These are phyloP conservation scores for Sanderia malayensis DNA, from an alignment of 30 jellyfish, hydroid and myxozoan genomes.

Conservation along the genomic window DNA sequence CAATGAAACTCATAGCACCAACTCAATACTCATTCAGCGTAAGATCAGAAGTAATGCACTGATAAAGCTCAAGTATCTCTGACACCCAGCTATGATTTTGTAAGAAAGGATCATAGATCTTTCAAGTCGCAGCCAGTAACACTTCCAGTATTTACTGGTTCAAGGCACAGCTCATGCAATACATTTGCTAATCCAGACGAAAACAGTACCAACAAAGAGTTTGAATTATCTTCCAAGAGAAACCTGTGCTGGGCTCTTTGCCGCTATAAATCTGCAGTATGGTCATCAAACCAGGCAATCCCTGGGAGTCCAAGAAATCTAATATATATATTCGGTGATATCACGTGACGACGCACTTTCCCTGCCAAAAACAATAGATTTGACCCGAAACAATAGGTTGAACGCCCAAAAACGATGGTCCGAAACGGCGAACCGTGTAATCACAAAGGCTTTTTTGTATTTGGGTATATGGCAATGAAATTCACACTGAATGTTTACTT, in stretches of 20 bases:
- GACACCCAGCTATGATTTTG: constrained; percentile 46
- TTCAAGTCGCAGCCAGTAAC: constrained; percentile 29
- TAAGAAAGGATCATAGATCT: constrained; percentile 48
- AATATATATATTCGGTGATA: too few species aligned
- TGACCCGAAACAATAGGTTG: too few species aligned
- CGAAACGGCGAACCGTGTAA: too few species aligned
- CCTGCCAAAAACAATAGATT: too few species aligned
- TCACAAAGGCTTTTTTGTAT: too few species aligned
- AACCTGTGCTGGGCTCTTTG: constrained; percentile 40
- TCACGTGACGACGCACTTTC: too few species aligned
- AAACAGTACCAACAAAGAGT: constrained; percentile 31
- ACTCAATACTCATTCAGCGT: constrained; percentile 45
- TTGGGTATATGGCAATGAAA: too few species aligned
- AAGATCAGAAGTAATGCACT: constrained; percentile 37
- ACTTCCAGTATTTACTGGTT: constrained; percentile 12
- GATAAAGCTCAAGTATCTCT: constrained; percentile 29
- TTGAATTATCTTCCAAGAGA: constrained; percentile 31
- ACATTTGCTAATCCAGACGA: constrained; percentile 22
- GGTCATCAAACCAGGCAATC: constrained; percentile 16
- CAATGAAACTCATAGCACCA: constrained; percentile 47
- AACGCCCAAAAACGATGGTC: too few species aligned
- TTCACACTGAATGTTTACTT: too few species aligned
- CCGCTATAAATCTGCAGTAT: constrained; percentile 20
- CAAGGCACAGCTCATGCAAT: constrained; percentile 27
- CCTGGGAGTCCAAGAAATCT: too few species aligned